Conservation (phyloP, 1,140 invertebrate genomes). For the Goniozus legneri region DNA sequence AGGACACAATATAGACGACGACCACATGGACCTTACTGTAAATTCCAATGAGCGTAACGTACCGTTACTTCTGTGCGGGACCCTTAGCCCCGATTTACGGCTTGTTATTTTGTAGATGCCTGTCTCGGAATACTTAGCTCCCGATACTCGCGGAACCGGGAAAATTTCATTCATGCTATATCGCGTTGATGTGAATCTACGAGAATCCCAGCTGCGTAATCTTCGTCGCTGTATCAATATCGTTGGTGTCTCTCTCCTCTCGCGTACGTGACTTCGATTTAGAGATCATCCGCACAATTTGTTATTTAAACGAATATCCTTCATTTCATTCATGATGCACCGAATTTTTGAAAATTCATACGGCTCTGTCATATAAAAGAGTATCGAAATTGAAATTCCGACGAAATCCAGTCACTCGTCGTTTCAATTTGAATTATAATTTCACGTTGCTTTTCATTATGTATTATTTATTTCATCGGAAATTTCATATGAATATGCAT, state of each 20-base stretch:
- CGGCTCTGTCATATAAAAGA: too few species aligned
- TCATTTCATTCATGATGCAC: too few species aligned
- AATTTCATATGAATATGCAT: too few species aligned
- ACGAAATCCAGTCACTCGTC: background rate
- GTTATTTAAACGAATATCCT: too few species aligned
- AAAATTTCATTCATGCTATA: background rate
- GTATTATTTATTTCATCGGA: too few species aligned
- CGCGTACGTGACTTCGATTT: too few species aligned
- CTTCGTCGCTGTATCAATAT: too few species aligned
- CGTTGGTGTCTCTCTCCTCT: too few species aligned
- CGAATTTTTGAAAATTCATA: too few species aligned
- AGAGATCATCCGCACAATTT: too few species aligned
- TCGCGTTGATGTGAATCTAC: conserved; percentile 3
- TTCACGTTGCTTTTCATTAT: too few species aligned
- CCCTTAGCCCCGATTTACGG: conserved; percentile 37
- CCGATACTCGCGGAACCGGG: conserved; percentile 8
- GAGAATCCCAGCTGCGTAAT: background rate
- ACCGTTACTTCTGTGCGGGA: conserved; percentile 49
- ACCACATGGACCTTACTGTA: conserved; percentile 43
- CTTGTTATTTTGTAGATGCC: conserved; percentile 4
- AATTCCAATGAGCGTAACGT: conserved; percentile 48
- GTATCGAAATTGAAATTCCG: background rate
- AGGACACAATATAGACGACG: conserved; percentile 23
- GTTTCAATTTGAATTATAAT: background rate
- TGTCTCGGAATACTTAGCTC: conserved; percentile 12